A percentile compares a stretch with the other conserved stretches of the same genome.
Evolutionary conservation across 2,888 invertebrate genomes (phyloP).

Genomic region (Polydrusus pterygomalis): DNA sequence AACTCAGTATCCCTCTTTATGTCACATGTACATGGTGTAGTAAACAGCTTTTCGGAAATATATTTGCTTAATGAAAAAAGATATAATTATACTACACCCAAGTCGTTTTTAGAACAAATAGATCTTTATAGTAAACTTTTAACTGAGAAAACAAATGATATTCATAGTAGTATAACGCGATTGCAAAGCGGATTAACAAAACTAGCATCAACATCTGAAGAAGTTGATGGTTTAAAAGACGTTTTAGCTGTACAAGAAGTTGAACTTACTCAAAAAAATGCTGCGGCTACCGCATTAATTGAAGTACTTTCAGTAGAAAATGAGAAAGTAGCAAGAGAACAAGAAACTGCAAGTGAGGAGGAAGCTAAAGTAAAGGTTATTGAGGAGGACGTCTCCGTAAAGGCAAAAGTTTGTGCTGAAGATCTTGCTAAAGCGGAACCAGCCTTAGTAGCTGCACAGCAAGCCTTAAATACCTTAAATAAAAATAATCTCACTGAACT

Average conservation of each 20-base stretch:
- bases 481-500: slow-evolving; percentile 95
- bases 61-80: slow-evolving; percentile 90
- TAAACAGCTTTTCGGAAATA: slow-evolving; percentile 87
- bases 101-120: slow-evolving; percentile 95
- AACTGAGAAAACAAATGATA: slow-evolving; percentile 79
- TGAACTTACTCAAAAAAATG: slow-evolving; percentile 90
- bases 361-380: slow-evolving; percentile 93
- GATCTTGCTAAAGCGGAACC: slow-evolving; percentile 95
- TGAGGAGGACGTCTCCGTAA: slow-evolving; percentile 90
- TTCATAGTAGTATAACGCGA: slow-evolving; percentile 84
- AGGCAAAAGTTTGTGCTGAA: slow-evolving; percentile 89
- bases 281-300: slow-evolving; percentile 91
- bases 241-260: slow-evolving; percentile 78
- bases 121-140: slow-evolving; percentile 85
- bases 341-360: slow-evolving; percentile 87
- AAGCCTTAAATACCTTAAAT: slow-evolving; percentile 92
- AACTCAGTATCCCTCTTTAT: slow-evolving; percentile 87
- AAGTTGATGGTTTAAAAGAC: slow-evolving; percentile 89
- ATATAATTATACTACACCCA: slow-evolving; percentile 97
- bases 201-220: slow-evolving; percentile 87
- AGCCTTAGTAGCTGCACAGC: slow-evolving; percentile 90
- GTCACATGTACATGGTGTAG: slow-evolving; percentile 92
- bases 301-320: slow-evolving; percentile 91
- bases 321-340: slow-evolving; percentile 91
- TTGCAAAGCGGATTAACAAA: slow-evolving; percentile 93